phyloP scores from a whole-genome alignment of 2,797 vertebrate species.

The Sebastes matsubarae region DNA sequence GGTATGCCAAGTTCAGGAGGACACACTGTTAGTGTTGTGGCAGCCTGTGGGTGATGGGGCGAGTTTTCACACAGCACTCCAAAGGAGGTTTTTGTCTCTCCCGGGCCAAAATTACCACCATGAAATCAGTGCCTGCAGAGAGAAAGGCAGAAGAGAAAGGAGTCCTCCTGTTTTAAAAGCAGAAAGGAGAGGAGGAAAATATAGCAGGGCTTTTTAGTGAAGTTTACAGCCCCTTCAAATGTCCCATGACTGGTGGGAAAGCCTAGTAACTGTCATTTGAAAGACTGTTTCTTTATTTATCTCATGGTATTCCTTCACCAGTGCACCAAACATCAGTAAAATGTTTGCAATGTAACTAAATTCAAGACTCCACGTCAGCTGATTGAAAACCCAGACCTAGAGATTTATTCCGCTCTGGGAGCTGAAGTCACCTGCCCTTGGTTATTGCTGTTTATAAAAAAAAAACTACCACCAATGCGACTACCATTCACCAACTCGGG shows the following conservation, averaged over 20 bases:
- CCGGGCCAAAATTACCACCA: conserved; percentile 75
- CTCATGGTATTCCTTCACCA: background rate
- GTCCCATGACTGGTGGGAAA: conserved; percentile 59
- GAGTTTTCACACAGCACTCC: conserved; percentile 74
- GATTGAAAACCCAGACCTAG: conserved; percentile 8
- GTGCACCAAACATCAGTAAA: background rate
- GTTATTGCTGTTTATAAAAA: conserved; percentile 37
- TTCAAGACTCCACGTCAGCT: background rate
- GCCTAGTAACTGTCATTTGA: conserved; percentile 23
- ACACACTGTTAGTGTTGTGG: conserved; percentile 69
- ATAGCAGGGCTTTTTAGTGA: conserved; percentile 44
- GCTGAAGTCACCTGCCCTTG: conserved; percentile 71
- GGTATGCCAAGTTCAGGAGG: conserved; percentile 73
- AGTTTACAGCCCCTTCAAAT: conserved; percentile 53
- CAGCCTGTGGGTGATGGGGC: conserved; percentile 69
- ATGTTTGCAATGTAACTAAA: background rate
- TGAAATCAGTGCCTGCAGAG: conserved; percentile 76
- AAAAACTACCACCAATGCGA: conserved; percentile 30
- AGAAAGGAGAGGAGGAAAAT: conserved; percentile 51
- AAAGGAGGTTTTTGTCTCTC: conserved; percentile 73
- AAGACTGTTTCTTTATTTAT: background rate
- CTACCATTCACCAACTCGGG: conserved; percentile 40
- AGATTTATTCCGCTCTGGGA: background rate
- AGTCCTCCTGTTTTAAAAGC: conserved; percentile 46
- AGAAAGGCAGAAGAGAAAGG: conserved; percentile 59